These are phyloP conservation scores for Epizoanthus scotinus DNA, from an alignment of 92 coral and sea anemone genomes.

Conservation along the genomic window DNA sequence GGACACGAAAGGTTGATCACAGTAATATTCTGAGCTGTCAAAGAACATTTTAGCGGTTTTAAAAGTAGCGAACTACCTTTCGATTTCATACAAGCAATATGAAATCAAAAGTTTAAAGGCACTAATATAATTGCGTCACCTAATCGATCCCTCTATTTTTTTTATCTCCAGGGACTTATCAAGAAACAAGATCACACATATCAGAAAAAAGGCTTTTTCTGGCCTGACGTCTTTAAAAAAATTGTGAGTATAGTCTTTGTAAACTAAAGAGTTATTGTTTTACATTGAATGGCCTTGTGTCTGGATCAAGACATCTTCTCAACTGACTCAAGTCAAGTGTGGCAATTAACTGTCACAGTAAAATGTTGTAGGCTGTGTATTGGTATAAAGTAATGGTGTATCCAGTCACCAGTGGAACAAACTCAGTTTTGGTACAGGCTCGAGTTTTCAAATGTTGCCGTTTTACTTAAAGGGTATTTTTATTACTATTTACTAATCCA, in stretches of 20 bases:
- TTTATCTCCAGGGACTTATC: slow-evolving; percentile 62
- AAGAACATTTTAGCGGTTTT: no score
- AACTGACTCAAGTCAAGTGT: slow-evolving; percentile 26
- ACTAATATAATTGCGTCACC: not conserved
- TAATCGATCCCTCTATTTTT: not conserved
- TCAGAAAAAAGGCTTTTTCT: slow-evolving; percentile 68
- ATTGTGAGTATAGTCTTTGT: slow-evolving; percentile 70
- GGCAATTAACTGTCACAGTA: not conserved
- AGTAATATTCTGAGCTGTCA: no score
- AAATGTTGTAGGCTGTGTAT: slow-evolving; percentile 2
- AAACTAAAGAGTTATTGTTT: slow-evolving; percentile 2
- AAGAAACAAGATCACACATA: slow-evolving; percentile 60
- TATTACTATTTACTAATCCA: no score
- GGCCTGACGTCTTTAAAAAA: slow-evolving; percentile 57
- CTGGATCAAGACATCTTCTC: not conserved
- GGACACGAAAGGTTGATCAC: not conserved
- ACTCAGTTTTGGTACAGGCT: not conserved
- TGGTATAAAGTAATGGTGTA: not conserved
- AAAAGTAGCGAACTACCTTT: no score
- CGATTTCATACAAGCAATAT: no score
- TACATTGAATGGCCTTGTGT: not conserved
- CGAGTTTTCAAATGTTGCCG: not conserved
- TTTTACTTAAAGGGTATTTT: slow-evolving; percentile 36
- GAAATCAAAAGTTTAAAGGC: not conserved
- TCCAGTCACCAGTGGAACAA: not conserved